Evolutionary conservation across 92 coral and sea anemone species (phyloP), one percentile per base, ranked within the genome.

Genomic region (Blastomussa wellsi): DNA sequence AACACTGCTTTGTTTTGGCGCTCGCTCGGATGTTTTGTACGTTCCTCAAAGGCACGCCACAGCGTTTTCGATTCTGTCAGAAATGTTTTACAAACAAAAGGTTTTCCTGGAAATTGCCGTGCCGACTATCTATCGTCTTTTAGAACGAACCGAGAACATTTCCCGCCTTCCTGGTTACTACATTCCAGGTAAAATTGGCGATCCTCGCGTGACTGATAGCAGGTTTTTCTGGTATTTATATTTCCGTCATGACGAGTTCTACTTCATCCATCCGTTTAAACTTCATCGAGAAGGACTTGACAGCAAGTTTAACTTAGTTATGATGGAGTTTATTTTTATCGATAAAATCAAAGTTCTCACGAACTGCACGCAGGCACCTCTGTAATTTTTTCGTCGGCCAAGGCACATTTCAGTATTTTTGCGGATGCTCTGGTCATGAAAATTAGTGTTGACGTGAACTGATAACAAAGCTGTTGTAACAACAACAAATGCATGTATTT

Each of bases 211-310:
- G 29, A 92, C 89, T 10, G 98, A 94, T 66, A 92, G 95, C 92
- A 84, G 98, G 77, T 88, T 84, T 90, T 94, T 94, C 92, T 94
- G 98, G 98, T 94, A 87, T 74, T 88, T 92, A 4, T 94, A 94
- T 57, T 92, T 94, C 74, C 91, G 84, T 79, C 92, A 92, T 78
- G 86, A 86, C 38, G 78, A 89, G 32, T 83, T 83, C 60, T 94
- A 95, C 93, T 94, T 94, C 64, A 92, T 94, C 49, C 98, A 94
- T 55, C 98, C 98, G 4, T 94, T 94, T 75, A 94, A 94, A 49
- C 84, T 94, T 12, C 98, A 94, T 68, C 95, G 90, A 16, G 84
- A 75, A 15, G 83, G 87, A 72, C 53, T 94, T 66, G 98, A 94
- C 57, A 94, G 91, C 55, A 92, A 88, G 59, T 93, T 92, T 78